phyloP scores from a whole-genome alignment of 2,113 vertebrate species.

The Heterocephalus glaber region DNA sequence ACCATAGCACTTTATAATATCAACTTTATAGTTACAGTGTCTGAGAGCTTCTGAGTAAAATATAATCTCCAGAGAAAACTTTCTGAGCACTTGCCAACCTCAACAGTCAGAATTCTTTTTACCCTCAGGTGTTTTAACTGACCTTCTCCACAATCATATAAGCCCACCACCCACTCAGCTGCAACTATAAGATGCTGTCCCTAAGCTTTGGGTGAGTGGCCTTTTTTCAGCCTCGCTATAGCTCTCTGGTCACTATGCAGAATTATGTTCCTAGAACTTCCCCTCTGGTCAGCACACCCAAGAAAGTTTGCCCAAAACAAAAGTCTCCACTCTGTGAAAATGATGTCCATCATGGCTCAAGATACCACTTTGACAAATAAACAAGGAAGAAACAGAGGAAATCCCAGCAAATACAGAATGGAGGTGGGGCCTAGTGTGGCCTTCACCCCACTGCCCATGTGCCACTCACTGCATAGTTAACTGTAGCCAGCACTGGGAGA shows the following conservation, averaged over 20 bases:
- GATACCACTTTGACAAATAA: background rate
- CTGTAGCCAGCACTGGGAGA: rapidly evolving
- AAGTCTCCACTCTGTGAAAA: background rate
- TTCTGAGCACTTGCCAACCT: background rate
- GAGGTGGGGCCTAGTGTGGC: too few relatives aligned
- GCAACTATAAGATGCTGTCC: background rate
- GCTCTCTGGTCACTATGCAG: background rate
- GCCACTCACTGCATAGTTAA: background rate
- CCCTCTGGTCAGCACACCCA: background rate
- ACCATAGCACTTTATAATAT: background rate
- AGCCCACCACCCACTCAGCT: background rate
- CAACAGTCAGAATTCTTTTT: background rate
- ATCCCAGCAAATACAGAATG: background rate
- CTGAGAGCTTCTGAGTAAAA: background rate
- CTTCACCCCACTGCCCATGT: rapidly evolving
- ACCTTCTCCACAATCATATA: background rate
- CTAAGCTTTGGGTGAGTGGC: too few relatives aligned
- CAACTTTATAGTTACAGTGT: background rate
- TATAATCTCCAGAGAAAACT: background rate
- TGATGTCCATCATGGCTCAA: background rate
- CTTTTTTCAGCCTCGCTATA: rapidly evolving
- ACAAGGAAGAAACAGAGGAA: background rate
- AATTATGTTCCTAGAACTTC: background rate
- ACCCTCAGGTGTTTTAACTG: background rate
- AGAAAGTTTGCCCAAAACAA: background rate